Percentiles rank a stretch among this genome's conserved stretches.
Conservation (phyloP, 2,113 vertebrate genomes). For the Trichechus manatus region DNA sequence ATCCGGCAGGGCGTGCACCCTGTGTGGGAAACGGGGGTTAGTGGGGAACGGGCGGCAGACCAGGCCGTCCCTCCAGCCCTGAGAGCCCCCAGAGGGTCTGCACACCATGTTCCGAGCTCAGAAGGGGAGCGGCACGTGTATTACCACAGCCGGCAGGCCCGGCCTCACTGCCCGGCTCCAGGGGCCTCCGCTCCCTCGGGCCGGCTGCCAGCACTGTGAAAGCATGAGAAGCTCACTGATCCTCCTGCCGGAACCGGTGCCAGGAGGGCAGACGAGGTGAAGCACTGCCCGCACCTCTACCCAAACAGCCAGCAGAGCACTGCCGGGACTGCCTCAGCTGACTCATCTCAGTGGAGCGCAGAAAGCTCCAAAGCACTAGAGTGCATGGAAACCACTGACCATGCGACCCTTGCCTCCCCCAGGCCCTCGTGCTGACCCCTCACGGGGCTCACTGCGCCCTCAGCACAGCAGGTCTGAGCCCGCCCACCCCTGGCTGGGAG, state of each 20-base stretch:
- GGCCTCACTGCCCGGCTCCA: not conserved
- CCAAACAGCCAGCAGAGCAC: not conserved
- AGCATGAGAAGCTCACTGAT: not conserved
- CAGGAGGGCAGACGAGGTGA: not conserved
- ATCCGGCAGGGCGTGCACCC: not conserved
- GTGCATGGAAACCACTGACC: accelerated
- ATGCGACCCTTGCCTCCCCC: accelerated
- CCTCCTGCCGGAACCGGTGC: not conserved
- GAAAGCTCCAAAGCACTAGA: accelerated
- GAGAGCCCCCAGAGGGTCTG: not conserved
- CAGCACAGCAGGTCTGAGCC: too few relatives aligned
- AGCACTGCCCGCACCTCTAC: accelerated
- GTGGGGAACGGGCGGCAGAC: not conserved
- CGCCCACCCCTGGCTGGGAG: too few relatives aligned
- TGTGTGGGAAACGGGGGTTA: not conserved
- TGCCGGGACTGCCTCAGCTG: accelerated
- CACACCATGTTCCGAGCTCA: not conserved
- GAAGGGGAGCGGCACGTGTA: not conserved
- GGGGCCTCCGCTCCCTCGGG: not conserved
- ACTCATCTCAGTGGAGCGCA: too few relatives aligned
- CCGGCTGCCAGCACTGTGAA: conserved; percentile 23
- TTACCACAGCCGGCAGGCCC: conserved; percentile 20
- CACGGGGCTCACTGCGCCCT: not conserved
- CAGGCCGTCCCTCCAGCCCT: not conserved
- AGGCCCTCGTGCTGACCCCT: too few relatives aligned